Evolutionary conservation across 2,113 vertebrate genomes (phyloP), one percentile per base, ranked within the genome.

Genomic region (Grantiella picta): DNA sequence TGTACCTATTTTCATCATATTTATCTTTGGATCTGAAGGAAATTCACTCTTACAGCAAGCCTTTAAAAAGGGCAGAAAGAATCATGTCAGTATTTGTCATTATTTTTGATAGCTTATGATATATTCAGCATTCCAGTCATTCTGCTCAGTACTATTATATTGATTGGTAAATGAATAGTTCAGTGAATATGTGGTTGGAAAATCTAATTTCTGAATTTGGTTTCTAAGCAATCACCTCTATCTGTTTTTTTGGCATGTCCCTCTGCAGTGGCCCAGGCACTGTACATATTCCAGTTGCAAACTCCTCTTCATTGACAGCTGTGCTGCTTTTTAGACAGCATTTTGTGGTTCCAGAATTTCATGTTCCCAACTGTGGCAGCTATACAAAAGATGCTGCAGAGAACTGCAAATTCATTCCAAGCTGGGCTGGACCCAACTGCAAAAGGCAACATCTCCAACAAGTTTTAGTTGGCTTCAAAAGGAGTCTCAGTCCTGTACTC

Each of bases 81-180:
- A 59, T 69, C 49, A 69, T 66, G 54, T 82, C 54, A 65, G 57
- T 70, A 63, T 82, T 87, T 88, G 42, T 38, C n/a, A 80, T 84
- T 56, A 53, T 57, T 89, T 89, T 72, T 86, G 29, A 91, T 65
- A 90, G 82, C 86, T 66, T 61, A 53, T 45, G 10, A 82, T 72
- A 54, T 42, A 91, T 86, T 90, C 65, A 50, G 57, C 50, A 72
- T 21, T 94, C 84, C 22, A 73, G 47, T 91, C 23, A 66, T 86
- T 85, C 57, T 82, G 13, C 50, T 85, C 59, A 63, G 78, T 80
- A 87, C 71, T 76, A 71, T 82, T 86, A 82, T 72, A 90, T 50
- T 92, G 94, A 92, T 91, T 85, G 42, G 47, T 49, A 87, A 96
- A 95, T 92, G 35, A 94, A 82, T 85, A 91, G 49, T 76, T 95